Evolutionary conservation across 2,797 vertebrate species (phyloP), one percentile per base, ranked within the genome.

Genomic region (Meda fulgida): DNA sequence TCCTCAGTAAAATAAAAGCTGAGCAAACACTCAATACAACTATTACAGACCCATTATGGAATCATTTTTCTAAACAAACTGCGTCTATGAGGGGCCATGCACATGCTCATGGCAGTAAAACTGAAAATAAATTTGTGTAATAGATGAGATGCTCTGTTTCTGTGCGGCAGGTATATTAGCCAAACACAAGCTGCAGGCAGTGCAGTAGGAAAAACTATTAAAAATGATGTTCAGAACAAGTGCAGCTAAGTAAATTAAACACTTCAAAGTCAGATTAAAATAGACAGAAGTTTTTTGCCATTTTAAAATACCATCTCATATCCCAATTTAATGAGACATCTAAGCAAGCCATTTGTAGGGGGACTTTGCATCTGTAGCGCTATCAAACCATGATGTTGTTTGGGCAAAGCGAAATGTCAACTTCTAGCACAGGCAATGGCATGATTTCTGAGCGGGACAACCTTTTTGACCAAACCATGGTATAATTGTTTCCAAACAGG

Each of bases 51-150:
- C 63, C 63, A 69, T 84, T 78, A 78, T 40, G 46, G 67, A 78
- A 77, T 70, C 19, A 34, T 58, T 84, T 84, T 78, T 55, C 48
- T 53, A 69, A 84, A 77, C 73, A 78, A 84, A 84, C 36, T 0
- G 34, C 34, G 2, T 69, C 55, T 31, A 23, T 84, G 72, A 77
- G 31, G 31, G 48, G 36, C n/a, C 63, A 14, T 26, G 34, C 63
- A 67, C 36, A 46, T 53, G 48, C 63, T 84, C 60, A 7, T 26
- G 63, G 82, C 34, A 36, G 31, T 84, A 58, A 84, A 69, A 69
- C 48, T 43, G 36, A 29, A 58, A 67, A 84, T 84, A 69, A 31
- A 84, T 84, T 7, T 67, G n/a, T 40, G 48, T 84, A 78, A 69
- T 77, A 77, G 60, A 77, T 53, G 40, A 77, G 43, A 84, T 21